Evolutionary conservation across 1,140 invertebrate genomes (phyloP).

Genomic region (Cyphomyrmex costatus): DNA sequence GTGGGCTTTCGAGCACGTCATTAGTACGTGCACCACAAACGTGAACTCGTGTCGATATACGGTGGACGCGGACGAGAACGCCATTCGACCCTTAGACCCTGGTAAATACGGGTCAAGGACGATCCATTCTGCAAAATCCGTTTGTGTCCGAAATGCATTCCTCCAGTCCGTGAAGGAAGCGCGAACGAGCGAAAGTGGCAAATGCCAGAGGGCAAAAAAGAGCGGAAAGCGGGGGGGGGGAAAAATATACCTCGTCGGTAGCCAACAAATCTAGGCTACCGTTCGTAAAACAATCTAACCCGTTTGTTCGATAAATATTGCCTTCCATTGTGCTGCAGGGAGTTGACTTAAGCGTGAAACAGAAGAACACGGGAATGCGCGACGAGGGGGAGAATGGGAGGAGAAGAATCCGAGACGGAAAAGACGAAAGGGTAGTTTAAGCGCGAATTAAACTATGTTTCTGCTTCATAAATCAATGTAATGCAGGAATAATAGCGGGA

Average conservation of each 20-base stretch:
- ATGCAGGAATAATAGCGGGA: not conserved
- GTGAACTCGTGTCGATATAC: not conserved
- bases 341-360: conserved; percentile 33
- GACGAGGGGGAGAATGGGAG: not conserved
- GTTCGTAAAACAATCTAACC: conserved; percentile 45
- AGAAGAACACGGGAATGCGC: not conserved
- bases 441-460: conserved; percentile 31
- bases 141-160: conserved; percentile 44
- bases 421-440: conserved; percentile 10
- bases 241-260: not conserved
- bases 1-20: not conserved
- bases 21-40: conserved; percentile 19
- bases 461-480: conserved; percentile 35
- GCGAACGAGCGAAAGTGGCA: conserved; percentile 29
- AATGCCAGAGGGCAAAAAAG: conserved; percentile 46
- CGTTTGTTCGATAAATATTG: conserved; percentile 51
- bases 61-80: not conserved
- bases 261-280: conserved; percentile 44
- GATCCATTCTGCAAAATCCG: conserved; percentile 42
- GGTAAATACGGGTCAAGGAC: conserved; percentile 42
- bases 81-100: conserved; percentile 29
- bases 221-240: not conserved
- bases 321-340: conserved; percentile 20
- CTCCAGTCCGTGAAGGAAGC: conserved; percentile 30
- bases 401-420: not conserved